Base-by-base conservation (phyloP, 1,140 invertebrate species). In the Calosoma granatense region DNA sequence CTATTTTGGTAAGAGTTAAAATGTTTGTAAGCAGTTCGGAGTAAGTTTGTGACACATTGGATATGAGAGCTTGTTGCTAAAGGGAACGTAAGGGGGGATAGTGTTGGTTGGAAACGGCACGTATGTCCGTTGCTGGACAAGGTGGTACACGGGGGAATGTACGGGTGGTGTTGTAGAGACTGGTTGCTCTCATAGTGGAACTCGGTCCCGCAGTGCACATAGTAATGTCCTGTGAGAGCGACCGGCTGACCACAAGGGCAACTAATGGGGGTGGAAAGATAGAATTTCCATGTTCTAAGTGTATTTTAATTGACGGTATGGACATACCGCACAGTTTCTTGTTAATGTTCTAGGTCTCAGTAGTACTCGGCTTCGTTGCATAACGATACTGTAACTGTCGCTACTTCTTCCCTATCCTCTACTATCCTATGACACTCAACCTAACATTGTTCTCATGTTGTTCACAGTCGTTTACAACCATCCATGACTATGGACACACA, bases 231-330 rank as follows among this genome's bases (percentile, higher is more conserved):
- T 11, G 17, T 4, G 41, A 47, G 41, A 17, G 6, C 17, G 15
- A 4, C 41, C 41, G 41, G 17, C 41, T 47, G 41, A 47, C 41
- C 41, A 17, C 41, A 47, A 47, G 15, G 41, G 41, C 41, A 47
- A 17, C 41, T 47, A 47, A 47, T 47, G 41, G 41, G 41, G 15
- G 3, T 17, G 17, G 17, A 47, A 47, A 47, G 41, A 47, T 47
- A 47, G 41, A 47, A 47, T 47, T 47, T 47, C 41, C 17, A 17
- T 47, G 41, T 47, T 47, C 41, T 47, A 47, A 47, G 41, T 9
- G 41, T 47, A 47, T 47, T 47, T 47, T 47, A 47, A 47, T 47
- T 47, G 41, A 47, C 41, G 41, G 41, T 47, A 47, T 47, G 41
- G 41, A 47, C 41, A 47, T 17, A 47, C 41, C 41, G 41, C 41